phyloP scores from a whole-genome alignment of 1,140 invertebrate species.

The Calycopis cecrops region DNA sequence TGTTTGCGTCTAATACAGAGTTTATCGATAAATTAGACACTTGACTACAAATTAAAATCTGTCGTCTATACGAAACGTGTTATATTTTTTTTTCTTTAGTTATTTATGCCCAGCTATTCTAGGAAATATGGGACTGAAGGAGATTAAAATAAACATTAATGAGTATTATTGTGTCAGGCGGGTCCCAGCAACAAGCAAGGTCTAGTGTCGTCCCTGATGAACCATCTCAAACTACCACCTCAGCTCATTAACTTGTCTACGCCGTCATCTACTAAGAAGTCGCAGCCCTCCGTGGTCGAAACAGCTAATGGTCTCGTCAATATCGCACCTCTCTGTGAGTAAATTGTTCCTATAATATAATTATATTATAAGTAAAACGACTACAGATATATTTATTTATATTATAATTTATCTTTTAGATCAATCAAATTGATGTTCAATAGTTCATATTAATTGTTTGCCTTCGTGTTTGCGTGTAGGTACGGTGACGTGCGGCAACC shows the following conservation, averaged over 20 bases:
- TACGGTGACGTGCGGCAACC: constrained; percentile 86
- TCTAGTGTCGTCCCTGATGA: constrained; percentile 67
- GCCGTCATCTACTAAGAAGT: constrained; percentile 75
- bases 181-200: constrained; percentile 62
- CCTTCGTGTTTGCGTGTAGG: constrained; percentile 60
- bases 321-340: constrained; percentile 89
- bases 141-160: too few species aligned
- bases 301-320: constrained; percentile 85
- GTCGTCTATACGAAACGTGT: too few species aligned
- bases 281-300: constrained; percentile 69
- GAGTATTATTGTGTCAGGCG: constrained; percentile 27
- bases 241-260: constrained; percentile 74
- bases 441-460: not conserved
- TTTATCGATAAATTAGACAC: too few species aligned
- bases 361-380: too few species aligned
- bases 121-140: too few species aligned
- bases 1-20: not conserved
- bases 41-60: too few species aligned
- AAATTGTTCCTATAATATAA: not conserved
- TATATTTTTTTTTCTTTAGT: too few species aligned
- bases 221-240: constrained; percentile 65
- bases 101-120: too few species aligned
- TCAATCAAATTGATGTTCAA: too few species aligned
- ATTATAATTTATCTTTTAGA: too few species aligned
- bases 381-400: too few species aligned